phyloP scores from a whole-genome alignment of 1,140 invertebrate genomes.

The Apolygus lucorum region DNA sequence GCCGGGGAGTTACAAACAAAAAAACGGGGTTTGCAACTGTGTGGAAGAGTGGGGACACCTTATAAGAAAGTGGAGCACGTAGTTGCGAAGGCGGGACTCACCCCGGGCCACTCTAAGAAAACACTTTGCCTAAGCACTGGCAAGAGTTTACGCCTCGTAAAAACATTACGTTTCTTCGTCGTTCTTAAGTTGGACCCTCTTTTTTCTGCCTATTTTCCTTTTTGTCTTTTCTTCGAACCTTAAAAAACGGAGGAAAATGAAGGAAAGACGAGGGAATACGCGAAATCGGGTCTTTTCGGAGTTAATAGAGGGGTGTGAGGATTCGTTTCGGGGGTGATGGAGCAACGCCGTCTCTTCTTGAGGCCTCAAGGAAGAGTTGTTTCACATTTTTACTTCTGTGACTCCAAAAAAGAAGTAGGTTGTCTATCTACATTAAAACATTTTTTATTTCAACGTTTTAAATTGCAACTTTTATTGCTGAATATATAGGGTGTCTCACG shows the following conservation, averaged over 20 bases:
- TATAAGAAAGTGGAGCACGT: slow-evolving; percentile 11
- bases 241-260: neutral
- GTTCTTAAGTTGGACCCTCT: neutral
- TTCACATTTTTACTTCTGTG: too few relatives aligned
- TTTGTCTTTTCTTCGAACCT: neutral
- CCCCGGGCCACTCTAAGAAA: neutral
- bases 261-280: neutral
- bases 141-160: slow-evolving; percentile 11
- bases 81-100: neutral
- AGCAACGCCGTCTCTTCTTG: too few relatives aligned
- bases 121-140: slow-evolving; percentile 4
- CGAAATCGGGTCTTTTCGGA: neutral
- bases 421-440: too few relatives aligned
- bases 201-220: neutral
- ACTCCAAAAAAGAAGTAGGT: too few relatives aligned
- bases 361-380: too few relatives aligned
- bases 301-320: neutral
- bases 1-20: too few relatives aligned
- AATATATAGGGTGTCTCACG: too few relatives aligned
- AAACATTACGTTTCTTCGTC: slow-evolving; percentile 2
- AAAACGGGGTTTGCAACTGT: too few relatives aligned
- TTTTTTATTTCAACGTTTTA: too few relatives aligned
- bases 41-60: neutral
- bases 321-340: neutral
- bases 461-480: too few relatives aligned